These are phyloP conservation scores for Apis laboriosa DNA, from an alignment of 1,140 invertebrate species.

Conservation along the genomic window DNA sequence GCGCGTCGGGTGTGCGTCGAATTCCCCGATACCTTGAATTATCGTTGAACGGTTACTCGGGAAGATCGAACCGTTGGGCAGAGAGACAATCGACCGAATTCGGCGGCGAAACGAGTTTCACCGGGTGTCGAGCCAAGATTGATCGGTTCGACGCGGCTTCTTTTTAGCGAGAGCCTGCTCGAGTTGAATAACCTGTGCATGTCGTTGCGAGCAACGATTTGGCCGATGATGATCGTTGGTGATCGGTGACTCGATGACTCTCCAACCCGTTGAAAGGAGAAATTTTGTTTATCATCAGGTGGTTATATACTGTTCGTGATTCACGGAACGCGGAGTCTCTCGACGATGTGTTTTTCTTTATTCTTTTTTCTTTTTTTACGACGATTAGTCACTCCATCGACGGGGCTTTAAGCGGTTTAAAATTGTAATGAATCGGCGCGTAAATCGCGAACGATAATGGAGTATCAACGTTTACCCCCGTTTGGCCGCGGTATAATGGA, in stretches of 20 bases:
- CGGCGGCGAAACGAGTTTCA: conserved; percentile 49
- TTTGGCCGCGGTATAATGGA: conserved; percentile 10
- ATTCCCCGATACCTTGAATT: not conserved
- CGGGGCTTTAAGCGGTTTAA: not conserved
- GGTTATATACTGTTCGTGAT: too few relatives aligned
- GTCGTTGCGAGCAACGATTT: not conserved
- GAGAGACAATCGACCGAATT: conserved; percentile 37
- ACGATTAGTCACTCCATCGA: too few relatives aligned
- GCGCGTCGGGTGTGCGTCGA: too few relatives aligned
- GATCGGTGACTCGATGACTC: not conserved
- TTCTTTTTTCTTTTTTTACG: not conserved
- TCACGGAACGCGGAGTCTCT: too few relatives aligned
- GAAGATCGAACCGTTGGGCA: not conserved
- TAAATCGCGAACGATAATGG: conserved; percentile 18
- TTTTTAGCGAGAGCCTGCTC: not conserved
- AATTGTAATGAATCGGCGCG: conserved; percentile 11
- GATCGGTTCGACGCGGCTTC: conserved; percentile 48
- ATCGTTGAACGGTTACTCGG: not conserved
- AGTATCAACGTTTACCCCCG: conserved; percentile 10
- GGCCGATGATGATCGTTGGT: not conserved
- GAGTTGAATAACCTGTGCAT: conserved; percentile 13
- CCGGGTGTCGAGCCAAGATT: conserved; percentile 54
- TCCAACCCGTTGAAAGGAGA: not conserved
- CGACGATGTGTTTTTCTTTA: too few relatives aligned
- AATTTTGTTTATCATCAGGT: too few relatives aligned